Evolutionary conservation across 2,888 invertebrate genomes (phyloP).

Genomic region (Sclerodermus sp.): DNA sequence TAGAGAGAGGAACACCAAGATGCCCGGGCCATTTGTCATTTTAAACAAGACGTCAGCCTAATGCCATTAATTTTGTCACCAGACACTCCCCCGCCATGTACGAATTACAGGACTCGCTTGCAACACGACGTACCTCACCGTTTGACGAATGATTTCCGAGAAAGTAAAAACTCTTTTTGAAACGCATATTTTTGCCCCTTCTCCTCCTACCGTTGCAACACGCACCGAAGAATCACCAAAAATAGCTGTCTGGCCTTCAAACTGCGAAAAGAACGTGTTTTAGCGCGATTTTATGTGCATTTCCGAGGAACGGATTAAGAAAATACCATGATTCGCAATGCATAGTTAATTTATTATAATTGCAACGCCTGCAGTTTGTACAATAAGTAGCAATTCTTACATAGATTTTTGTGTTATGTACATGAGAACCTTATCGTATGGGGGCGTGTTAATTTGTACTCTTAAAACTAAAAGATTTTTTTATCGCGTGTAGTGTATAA

Average conservation of each 20-base stretch:
- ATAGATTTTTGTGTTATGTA: constrained; percentile 16
- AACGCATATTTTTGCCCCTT: background rate
- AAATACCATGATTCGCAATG: background rate
- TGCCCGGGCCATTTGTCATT: constrained; percentile 37
- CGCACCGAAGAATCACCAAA: too few species aligned
- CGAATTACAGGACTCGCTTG: constrained; percentile 40
- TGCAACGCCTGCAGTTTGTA: constrained; percentile 23
- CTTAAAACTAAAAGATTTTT: constrained; percentile 13
- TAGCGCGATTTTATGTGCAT: too few species aligned
- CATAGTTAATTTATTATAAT: constrained; percentile 29
- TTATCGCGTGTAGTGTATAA: constrained; percentile 45
- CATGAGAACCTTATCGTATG: constrained; percentile 5
- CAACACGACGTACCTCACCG: constrained; percentile 35
- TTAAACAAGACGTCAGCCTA: constrained; percentile 43
- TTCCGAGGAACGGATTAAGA: too few species aligned
- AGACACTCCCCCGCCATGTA: constrained; percentile 18
- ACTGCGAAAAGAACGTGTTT: too few species aligned
- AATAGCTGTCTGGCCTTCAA: too few species aligned
- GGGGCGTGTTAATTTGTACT: constrained; percentile 3
- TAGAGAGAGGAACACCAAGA: constrained; percentile 8
- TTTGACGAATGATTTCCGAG: constrained; percentile 49
- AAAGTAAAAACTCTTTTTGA: constrained; percentile 29
- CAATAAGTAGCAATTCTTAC: constrained; percentile 15
- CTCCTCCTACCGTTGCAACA: too few species aligned
- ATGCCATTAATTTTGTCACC: constrained; percentile 45